Conservation (phyloP, 2,888 invertebrate species). For the Diachrysia chrysitis region DNA sequence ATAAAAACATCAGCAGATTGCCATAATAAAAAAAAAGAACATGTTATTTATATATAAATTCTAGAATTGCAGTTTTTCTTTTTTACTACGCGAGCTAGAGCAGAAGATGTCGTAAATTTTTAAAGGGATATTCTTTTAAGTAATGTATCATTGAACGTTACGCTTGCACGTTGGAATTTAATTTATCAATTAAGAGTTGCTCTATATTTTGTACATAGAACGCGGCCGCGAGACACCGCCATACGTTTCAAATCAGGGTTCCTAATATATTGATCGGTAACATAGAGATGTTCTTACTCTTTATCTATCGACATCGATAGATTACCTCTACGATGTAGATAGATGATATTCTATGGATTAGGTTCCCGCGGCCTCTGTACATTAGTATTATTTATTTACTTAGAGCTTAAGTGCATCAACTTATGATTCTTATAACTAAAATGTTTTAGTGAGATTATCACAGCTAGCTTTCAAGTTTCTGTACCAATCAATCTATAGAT, state of each 20-base stretch:
- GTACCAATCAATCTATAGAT: conserved; percentile 42
- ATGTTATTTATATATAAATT: too few species aligned
- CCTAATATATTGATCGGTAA: conserved; percentile 29
- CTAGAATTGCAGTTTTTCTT: too few species aligned
- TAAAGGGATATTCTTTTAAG: background rate
- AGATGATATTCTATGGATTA: conserved; percentile 6
- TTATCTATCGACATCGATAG: conserved; percentile 8
- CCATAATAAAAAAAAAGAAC: too few species aligned
- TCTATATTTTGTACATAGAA: conserved; percentile 69
- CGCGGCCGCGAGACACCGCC: conserved; percentile 49
- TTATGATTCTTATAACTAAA: conserved; percentile 73
- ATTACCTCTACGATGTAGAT: conserved; percentile 9
- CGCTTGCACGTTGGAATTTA: conserved; percentile 34
- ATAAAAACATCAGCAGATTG: too few species aligned
- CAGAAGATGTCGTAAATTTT: background rate
- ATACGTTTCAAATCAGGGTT: conserved; percentile 25
- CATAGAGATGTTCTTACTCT: background rate
- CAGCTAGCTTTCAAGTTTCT: conserved; percentile 71
- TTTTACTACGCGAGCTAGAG: background rate
- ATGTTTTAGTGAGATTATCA: conserved; percentile 76
- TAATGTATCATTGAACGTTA: conserved; percentile 15
- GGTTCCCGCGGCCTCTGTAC: conserved; percentile 73
- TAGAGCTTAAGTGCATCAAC: conserved; percentile 82
- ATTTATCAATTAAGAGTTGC: conserved; percentile 58
- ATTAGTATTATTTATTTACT: conserved; percentile 89